Percentiles rank a stretch among this genome's conserved stretches.
Evolutionary conservation across 30 jellyfish, hydroid and myxozoan species (phyloP).

Genomic region (Pseudorhiza aurosa): DNA sequence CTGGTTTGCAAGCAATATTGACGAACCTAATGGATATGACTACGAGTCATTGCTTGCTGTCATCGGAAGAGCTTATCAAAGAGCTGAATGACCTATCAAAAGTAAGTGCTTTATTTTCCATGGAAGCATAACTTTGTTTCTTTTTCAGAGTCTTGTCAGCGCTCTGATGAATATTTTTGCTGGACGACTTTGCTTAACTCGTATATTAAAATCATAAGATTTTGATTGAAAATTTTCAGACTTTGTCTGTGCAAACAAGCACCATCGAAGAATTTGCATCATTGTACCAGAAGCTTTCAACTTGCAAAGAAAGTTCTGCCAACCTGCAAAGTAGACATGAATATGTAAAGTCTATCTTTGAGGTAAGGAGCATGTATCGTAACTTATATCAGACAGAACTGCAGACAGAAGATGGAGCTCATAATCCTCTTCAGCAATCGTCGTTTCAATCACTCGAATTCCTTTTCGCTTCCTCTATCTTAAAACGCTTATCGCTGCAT

Average conservation of each 20-base stretch:
- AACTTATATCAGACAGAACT: too few species aligned
- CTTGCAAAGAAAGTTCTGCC: conserved; percentile 28
- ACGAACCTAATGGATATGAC: conserved; percentile 56
- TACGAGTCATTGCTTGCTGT: conserved; percentile 25
- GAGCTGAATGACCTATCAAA: conserved; percentile 46
- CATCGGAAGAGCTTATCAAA: conserved; percentile 50
- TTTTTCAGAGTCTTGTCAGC: too few species aligned
- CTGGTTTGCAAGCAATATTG: conserved; percentile 55
- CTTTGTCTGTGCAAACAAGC: conserved; percentile 21
- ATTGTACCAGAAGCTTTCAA: conserved; percentile 33
- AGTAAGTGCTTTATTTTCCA: neutral
- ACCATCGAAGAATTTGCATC: conserved; percentile 63
- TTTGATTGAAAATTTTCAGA: too few species aligned
- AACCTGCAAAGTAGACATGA: conserved; percentile 68
- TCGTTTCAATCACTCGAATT: too few species aligned
- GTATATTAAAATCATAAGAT: too few species aligned
- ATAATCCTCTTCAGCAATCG: too few species aligned
- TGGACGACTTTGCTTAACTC: too few species aligned
- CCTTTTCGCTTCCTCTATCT: too few species aligned
- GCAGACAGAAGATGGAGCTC: too few species aligned
- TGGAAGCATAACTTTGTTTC: neutral
- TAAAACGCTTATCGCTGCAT: too few species aligned
- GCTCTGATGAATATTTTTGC: too few species aligned
- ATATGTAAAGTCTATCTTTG: conserved; percentile 65
- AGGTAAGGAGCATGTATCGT: too few species aligned